A percentile compares a stretch with the other conserved stretches of the same genome.
These are phyloP conservation scores for Caradrina clavipalpis DNA, from an alignment of 2,888 invertebrate species.

Conservation along the genomic window DNA sequence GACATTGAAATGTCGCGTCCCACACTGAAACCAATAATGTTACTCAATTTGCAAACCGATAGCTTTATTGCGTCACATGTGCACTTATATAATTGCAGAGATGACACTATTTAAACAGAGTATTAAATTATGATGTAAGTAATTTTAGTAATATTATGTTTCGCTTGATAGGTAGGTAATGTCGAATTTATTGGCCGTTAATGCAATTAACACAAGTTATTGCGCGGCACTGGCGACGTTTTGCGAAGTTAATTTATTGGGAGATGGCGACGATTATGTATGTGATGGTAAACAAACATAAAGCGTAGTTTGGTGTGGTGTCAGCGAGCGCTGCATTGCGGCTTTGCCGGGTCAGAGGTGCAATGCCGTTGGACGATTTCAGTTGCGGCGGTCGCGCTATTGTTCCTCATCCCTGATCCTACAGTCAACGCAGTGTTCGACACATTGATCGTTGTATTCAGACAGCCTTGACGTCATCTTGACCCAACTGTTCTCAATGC, in stretches of 20 bases:
- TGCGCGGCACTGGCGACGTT: conserved; percentile 54
- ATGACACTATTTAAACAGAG: conserved; percentile 31
- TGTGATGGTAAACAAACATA: conserved; percentile 78
- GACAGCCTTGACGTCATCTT: conserved; percentile 73
- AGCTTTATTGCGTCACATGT: conserved; percentile 47
- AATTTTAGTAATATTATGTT: conserved; percentile 9
- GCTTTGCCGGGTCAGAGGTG: conserved; percentile 80
- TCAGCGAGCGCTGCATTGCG: conserved; percentile 84
- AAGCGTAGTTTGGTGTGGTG: conserved; percentile 79
- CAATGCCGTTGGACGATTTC: conserved; percentile 79
- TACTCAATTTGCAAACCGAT: conserved; percentile 71
- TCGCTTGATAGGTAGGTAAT: conserved; percentile 20
- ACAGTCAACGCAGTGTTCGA: conserved; percentile 36
- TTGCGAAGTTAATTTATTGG: conserved; percentile 66
- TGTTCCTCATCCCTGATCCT: conserved; percentile 54
- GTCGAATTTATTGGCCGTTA: conserved; percentile 40
- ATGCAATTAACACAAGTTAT: conserved; percentile 56
- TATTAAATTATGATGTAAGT: conserved; percentile 38
- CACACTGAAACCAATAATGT: conserved; percentile 72
- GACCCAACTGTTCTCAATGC: conserved; percentile 70
- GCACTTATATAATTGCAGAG: conserved; percentile 42
- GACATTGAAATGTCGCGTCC: conserved; percentile 74
- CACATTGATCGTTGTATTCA: conserved; percentile 63
- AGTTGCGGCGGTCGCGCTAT: conserved; percentile 70
- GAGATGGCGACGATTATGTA: conserved; percentile 72